These are phyloP conservation scores for Arbacia lixula DNA, from an alignment of 53 echinoderm and acorn worm species.

Conservation along the genomic window DNA sequence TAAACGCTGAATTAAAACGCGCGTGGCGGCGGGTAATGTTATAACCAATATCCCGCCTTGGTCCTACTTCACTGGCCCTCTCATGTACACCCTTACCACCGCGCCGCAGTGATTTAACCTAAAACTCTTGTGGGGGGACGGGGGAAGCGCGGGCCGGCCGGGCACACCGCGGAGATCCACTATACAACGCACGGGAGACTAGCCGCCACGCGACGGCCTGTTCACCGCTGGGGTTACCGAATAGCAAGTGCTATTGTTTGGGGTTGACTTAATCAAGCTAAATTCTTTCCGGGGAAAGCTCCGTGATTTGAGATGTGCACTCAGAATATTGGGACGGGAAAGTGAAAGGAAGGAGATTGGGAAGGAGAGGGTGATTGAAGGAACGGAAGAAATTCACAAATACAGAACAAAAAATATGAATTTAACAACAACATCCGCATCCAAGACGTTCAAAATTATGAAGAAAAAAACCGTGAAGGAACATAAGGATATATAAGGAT, in stretches of 20 bases:
- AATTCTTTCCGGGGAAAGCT: conserved; percentile 58
- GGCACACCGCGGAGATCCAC: conserved; percentile 15
- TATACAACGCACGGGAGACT: background rate
- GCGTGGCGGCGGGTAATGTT: conserved; percentile 37
- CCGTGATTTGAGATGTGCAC: too few species aligned
- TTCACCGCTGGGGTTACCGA: conserved; percentile 9
- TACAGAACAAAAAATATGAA: too few species aligned
- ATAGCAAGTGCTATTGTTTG: conserved; percentile 27
- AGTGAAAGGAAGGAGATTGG: too few species aligned
- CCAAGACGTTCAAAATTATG: too few species aligned
- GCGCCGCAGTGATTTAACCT: background rate
- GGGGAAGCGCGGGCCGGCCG: background rate
- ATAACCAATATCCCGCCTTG: conserved; percentile 25
- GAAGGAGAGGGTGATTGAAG: too few species aligned
- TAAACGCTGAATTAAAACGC: conserved; percentile 45
- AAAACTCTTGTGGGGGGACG: background rate
- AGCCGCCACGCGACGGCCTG: conserved; percentile 22
- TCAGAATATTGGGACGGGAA: background rate
- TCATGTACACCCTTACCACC: background rate
- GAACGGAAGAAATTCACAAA: too few species aligned
- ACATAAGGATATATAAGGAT: too few species aligned
- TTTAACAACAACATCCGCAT: too few species aligned
- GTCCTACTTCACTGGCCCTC: background rate
- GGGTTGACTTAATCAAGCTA: conserved; percentile 49
- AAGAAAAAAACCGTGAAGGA: too few species aligned